Evolutionary conservation across 2,113 vertebrate species (phyloP).

Genomic region (Mirza zaza): DNA sequence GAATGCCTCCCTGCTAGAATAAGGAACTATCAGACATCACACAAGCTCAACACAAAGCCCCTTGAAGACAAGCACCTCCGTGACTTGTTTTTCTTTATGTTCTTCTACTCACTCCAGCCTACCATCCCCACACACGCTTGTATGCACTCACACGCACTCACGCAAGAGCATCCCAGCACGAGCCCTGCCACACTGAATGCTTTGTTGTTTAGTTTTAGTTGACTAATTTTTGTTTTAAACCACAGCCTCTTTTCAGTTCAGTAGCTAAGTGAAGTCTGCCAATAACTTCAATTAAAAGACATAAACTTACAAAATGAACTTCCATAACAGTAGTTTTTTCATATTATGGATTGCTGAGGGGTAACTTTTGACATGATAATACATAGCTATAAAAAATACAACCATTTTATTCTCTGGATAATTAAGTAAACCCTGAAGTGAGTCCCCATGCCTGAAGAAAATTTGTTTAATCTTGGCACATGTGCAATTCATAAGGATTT

Average conservation of each 20-base stretch:
- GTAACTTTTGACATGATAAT: background rate
- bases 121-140: background rate
- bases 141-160: background rate
- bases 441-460: background rate
- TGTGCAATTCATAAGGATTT: background rate
- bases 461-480: background rate
- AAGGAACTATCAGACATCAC: fast-evolving
- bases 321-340: too few species aligned
- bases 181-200: background rate
- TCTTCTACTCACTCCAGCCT: too few species aligned
- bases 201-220: background rate
- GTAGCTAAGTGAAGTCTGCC: background rate
- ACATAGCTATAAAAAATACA: background rate
- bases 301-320: background rate
- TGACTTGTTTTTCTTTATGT: background rate
- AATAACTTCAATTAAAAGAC: background rate
- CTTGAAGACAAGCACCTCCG: background rate
- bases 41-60: fast-evolving
- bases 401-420: background rate
- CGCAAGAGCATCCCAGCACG: fast-evolving
- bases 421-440: background rate
- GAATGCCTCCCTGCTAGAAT: background rate
- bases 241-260: background rate
- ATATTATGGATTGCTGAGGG: fast-evolving
- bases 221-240: background rate